Evolutionary conservation across 2,113 vertebrate species (phyloP).

Genomic region (Rhinichthys klamathensis): DNA sequence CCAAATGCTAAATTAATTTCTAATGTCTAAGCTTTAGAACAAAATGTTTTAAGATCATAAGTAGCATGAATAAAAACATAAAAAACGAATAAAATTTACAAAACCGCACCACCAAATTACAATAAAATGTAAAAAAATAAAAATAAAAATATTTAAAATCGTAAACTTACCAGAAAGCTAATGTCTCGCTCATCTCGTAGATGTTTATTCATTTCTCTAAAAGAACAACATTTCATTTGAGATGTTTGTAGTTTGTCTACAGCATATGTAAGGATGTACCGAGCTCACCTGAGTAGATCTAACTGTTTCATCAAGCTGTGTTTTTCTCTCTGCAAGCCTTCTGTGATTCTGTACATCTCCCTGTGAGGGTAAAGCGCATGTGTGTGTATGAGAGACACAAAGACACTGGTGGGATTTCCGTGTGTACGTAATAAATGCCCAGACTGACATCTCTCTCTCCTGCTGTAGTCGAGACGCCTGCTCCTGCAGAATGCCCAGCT

Average conservation of each 20-base stretch:
- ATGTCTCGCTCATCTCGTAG: slow-evolving; percentile 88
- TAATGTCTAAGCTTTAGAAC: no score
- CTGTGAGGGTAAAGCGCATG: slow-evolving; percentile 64
- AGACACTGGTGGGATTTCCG: background rate
- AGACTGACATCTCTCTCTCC: slow-evolving; percentile 88
- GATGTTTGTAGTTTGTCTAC: background rate
- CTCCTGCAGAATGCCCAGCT: slow-evolving; percentile 83
- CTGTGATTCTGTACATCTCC: slow-evolving; percentile 88
- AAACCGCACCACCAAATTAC: no score
- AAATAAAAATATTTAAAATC: background rate
- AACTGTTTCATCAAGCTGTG: slow-evolving; percentile 90
- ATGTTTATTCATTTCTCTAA: slow-evolving; percentile 94
- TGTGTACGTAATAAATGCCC: background rate
- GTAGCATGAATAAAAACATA: no score
- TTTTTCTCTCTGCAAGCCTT: slow-evolving; percentile 89
- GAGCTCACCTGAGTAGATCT: slow-evolving; percentile 87
- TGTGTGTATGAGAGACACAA: background rate
- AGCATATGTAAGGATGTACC: background rate
- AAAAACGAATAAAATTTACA: no score
- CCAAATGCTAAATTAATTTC: background rate
- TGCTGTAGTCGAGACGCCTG: slow-evolving; percentile 80
- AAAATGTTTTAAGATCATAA: no score
- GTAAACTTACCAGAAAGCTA: slow-evolving; percentile 70
- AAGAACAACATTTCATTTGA: slow-evolving; percentile 2
- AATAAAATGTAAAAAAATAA: background rate